Evolutionary conservation across 1,140 invertebrate genomes (phyloP), one percentile per base, ranked within the genome.

Genomic region (Kradibia gibbosae): DNA sequence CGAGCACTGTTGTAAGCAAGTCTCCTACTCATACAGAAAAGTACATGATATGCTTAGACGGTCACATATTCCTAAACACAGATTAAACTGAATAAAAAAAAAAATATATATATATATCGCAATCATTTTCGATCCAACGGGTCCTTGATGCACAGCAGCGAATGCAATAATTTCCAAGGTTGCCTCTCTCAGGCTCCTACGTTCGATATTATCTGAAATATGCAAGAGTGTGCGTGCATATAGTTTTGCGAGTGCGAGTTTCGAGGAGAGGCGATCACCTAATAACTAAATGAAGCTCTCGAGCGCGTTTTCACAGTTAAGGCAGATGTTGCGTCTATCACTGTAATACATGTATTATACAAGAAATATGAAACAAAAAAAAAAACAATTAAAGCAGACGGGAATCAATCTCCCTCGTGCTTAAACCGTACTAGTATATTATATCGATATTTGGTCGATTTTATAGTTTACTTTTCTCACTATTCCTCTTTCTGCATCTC

Each of bases 321-420:
- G 90, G 87, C 88, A 88, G 86, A 87, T 89, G n/a, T 42, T 86
- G 85, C 87, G 87, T 91, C 88, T 89, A 90, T 89, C 89, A 89
- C 85, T 86, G 84, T 86, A 78, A 82, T 45, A 85, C 83, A 86
- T 86, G 85, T 86, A 85, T 85, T 77, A 83, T 85, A 84, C 83
- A 87, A 72, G 73, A 84, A 3, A 53, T 53, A 10, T 78, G 48
- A 84, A 80, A 62, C 84, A 83, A 85, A 84, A 72, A 76, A 83
- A 82, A 81, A 82, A 83, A 73, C n/a, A 72, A 70, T 31, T 13
- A 55, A 77, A 50, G n/a, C 67, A 42, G 8, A 70, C 70, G 20
- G 50, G 70, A 67, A 71, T 67, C 60, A 28, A 76, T 75, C 80
- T 76, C 72, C 73, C 76, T 75, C 76, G 50, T 82, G 39, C 28